Conservation (phyloP, 2,888 invertebrate genomes). For the Tanaodytes sp. region DNA sequence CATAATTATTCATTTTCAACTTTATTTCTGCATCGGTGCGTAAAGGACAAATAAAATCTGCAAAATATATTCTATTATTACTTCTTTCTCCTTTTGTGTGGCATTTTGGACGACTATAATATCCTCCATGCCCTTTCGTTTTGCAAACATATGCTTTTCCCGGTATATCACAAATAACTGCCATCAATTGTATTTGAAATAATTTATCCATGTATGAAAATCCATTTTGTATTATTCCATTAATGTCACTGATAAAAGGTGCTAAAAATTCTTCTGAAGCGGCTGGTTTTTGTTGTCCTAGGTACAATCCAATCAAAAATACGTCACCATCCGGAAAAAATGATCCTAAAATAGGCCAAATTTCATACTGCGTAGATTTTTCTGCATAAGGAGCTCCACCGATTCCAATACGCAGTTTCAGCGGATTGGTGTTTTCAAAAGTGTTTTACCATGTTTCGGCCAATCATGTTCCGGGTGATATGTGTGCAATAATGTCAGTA, state of each 20-base stretch:
- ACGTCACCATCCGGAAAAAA: background rate
- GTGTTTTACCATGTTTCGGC: too few relatives aligned
- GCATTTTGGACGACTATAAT: slow-evolving; percentile 2
- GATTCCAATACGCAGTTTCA: background rate
- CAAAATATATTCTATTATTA: slow-evolving; percentile 21
- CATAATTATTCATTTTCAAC: too few relatives aligned
- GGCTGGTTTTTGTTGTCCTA: background rate
- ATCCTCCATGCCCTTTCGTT: slow-evolving; percentile 17
- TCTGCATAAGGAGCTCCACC: background rate
- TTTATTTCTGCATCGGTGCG: slow-evolving; percentile 22
- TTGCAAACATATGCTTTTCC: slow-evolving; percentile 24
- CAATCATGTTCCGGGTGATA: too few relatives aligned
- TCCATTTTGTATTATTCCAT: background rate
- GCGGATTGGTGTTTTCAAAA: too few relatives aligned
- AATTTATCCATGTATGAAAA: background rate
- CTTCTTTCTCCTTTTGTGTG: slow-evolving; percentile 26
- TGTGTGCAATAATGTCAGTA: too few relatives aligned
- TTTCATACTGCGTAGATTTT: background rate
- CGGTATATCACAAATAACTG: slow-evolving; percentile 11
- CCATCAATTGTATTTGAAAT: background rate
- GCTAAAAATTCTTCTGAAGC: background rate
- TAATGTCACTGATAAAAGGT: background rate
- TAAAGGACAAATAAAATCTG: slow-evolving; percentile 1
- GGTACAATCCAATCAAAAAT: background rate
- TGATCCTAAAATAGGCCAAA: background rate